Conservation (phyloP, 2,888 invertebrate species). For the Calliopum simillimum region DNA sequence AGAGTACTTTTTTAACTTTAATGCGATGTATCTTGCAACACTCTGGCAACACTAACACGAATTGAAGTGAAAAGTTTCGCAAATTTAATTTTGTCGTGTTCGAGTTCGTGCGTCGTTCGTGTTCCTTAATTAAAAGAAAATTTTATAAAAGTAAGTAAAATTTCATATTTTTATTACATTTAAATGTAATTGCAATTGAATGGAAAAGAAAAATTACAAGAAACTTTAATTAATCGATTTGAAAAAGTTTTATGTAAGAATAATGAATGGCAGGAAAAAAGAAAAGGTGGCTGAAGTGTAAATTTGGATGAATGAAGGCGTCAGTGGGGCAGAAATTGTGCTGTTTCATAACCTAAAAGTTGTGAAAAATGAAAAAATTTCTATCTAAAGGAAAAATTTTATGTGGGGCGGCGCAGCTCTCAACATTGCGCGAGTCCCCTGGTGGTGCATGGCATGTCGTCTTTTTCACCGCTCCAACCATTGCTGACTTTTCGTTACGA, state of each 20-base stretch:
- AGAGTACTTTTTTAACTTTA: too few relatives aligned
- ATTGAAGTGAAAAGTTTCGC: too few relatives aligned
- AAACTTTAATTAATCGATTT: background rate
- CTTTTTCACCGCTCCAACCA: background rate
- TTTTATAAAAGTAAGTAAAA: conserved; percentile 58
- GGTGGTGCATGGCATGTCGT: too few relatives aligned
- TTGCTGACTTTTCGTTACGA: background rate
- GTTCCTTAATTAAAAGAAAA: conserved; percentile 56
- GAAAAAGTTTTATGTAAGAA: background rate
- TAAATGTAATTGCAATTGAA: conserved; percentile 18
- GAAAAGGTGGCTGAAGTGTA: background rate
- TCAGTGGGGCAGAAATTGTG: background rate
- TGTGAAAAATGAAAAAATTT: conserved; percentile 15
- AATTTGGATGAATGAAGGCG: background rate
- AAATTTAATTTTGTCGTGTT: conserved; percentile 59
- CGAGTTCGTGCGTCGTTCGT: conserved; percentile 57
- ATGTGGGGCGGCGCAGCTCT: background rate
- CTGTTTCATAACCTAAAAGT: conserved; percentile 61
- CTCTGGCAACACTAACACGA: too few relatives aligned
- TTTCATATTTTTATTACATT: conserved; percentile 15
- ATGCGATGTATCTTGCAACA: too few relatives aligned
- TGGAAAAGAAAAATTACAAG: conserved; percentile 10
- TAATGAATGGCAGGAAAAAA: background rate
- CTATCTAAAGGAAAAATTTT: background rate
- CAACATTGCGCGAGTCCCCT: too few relatives aligned